Conservation (phyloP, 2,888 invertebrate species). For the Pristionchus mayeri region DNA sequence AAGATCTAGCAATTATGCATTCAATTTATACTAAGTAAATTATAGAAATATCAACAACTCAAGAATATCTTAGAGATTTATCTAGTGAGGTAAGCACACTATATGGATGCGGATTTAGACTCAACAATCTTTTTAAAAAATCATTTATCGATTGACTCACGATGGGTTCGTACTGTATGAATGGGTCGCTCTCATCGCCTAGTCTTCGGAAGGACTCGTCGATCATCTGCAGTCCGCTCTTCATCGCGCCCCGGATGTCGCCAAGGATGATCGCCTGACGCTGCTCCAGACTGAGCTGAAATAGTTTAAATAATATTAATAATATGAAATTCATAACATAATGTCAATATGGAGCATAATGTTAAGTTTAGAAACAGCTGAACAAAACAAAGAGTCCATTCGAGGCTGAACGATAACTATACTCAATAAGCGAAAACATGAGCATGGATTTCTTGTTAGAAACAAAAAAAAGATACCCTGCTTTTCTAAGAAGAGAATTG, state of each 20-base stretch:
- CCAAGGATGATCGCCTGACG: constrained; percentile 34
- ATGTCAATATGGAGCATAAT: too few relatives aligned
- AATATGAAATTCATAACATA: not conserved
- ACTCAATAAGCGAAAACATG: too few relatives aligned
- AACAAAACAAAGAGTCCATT: too few relatives aligned
- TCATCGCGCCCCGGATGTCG: constrained; percentile 10
- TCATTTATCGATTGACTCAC: not conserved
- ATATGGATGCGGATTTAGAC: not conserved
- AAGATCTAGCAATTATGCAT: not conserved
- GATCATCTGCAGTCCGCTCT: constrained; percentile 32
- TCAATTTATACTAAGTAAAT: not conserved
- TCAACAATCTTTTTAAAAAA: not conserved
- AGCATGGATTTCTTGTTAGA: too few relatives aligned
- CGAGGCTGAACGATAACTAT: too few relatives aligned
- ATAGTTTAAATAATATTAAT: constrained; percentile 5
- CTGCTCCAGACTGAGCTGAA: constrained; percentile 37
- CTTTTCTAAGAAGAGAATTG: too few relatives aligned
- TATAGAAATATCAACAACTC: too few relatives aligned
- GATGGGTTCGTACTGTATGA: constrained; percentile 47
- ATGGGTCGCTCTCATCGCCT: constrained; percentile 1
- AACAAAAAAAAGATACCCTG: too few relatives aligned
- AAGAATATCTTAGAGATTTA: not conserved
- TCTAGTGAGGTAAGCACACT: not conserved
- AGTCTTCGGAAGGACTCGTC: constrained; percentile 1
- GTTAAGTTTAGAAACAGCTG: too few relatives aligned